These are phyloP conservation scores for Anabas testudineus DNA, from an alignment of 2,797 vertebrate species.

Conservation along the genomic window DNA sequence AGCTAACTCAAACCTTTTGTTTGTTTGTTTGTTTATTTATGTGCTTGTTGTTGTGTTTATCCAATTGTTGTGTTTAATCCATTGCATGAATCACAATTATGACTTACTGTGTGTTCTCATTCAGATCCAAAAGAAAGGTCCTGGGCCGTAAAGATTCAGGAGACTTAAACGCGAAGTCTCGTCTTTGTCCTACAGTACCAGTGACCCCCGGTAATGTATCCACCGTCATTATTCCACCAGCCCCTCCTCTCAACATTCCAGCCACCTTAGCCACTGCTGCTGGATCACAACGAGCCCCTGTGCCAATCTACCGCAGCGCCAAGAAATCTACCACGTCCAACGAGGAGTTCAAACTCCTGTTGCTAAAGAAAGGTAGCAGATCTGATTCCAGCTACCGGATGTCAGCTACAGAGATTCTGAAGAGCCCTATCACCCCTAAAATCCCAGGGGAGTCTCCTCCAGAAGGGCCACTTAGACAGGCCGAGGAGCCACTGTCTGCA, in stretches of 20 bases:
- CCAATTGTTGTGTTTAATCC: not conserved
- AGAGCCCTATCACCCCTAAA: slow-evolving; percentile 95
- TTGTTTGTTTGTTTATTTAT: not conserved
- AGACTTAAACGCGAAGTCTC: slow-evolving; percentile 89
- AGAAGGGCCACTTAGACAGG: slow-evolving; percentile 81
- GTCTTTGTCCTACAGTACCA: slow-evolving; percentile 80
- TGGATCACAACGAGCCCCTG: slow-evolving; percentile 90
- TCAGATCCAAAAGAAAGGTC: slow-evolving; percentile 98
- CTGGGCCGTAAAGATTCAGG: slow-evolving; percentile 98
- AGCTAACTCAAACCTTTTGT: not conserved
- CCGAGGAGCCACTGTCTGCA: slow-evolving; percentile 71
- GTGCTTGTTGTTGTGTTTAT: not conserved
- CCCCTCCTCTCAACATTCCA: slow-evolving; percentile 73
- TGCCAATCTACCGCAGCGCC: slow-evolving; percentile 97
- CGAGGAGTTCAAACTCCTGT: slow-evolving; percentile 96
- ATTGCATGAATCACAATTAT: not conserved
- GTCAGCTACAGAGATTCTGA: slow-evolving; percentile 98
- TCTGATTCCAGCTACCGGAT: slow-evolving; percentile 97
- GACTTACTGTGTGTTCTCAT: slow-evolving; percentile 35
- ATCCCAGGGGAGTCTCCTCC: slow-evolving; percentile 87
- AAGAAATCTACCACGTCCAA: slow-evolving; percentile 98
- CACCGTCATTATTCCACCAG: slow-evolving; percentile 86
- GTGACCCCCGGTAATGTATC: slow-evolving; percentile 82
- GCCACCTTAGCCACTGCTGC: slow-evolving; percentile 61
- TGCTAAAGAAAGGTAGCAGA: slow-evolving; percentile 96